phyloP scores from a whole-genome alignment of 1,140 invertebrate species.

The Metopolophium dirhodum region DNA sequence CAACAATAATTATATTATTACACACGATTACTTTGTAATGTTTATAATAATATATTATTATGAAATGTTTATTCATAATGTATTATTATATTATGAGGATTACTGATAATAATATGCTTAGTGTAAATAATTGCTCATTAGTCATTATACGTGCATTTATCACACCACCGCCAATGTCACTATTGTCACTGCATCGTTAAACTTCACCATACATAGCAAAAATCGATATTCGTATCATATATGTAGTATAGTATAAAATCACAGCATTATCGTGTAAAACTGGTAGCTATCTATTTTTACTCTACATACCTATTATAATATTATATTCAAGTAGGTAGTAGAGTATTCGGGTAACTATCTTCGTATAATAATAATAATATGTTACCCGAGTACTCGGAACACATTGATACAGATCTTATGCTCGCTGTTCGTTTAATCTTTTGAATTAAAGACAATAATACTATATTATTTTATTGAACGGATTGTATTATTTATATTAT shows the following conservation, averaged over 20 bases:
- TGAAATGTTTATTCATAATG: too few species aligned
- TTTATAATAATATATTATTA: not conserved
- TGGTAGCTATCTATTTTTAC: not conserved
- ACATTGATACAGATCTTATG: not conserved
- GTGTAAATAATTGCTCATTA: not conserved
- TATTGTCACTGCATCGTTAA: not conserved
- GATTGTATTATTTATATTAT: not conserved
- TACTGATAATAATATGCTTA: not conserved
- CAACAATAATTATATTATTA: too few species aligned
- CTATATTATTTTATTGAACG: not conserved
- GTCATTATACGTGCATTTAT: not conserved
- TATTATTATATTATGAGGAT: not conserved
- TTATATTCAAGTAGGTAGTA: not conserved
- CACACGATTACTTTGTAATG: too few species aligned
- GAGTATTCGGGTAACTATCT: too few species aligned
- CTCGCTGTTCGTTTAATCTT: not conserved
- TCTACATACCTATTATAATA: not conserved
- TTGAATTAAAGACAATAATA: not conserved
- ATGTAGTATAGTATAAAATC: not conserved
- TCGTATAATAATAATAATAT: too few species aligned
- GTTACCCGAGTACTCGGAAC: not conserved
- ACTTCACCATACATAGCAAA: not conserved
- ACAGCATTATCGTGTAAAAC: not conserved
- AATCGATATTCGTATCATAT: not conserved
- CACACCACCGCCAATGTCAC: not conserved